Evolutionary conservation across 2,888 invertebrate genomes (phyloP).

Genomic region (Pammene aurita): DNA sequence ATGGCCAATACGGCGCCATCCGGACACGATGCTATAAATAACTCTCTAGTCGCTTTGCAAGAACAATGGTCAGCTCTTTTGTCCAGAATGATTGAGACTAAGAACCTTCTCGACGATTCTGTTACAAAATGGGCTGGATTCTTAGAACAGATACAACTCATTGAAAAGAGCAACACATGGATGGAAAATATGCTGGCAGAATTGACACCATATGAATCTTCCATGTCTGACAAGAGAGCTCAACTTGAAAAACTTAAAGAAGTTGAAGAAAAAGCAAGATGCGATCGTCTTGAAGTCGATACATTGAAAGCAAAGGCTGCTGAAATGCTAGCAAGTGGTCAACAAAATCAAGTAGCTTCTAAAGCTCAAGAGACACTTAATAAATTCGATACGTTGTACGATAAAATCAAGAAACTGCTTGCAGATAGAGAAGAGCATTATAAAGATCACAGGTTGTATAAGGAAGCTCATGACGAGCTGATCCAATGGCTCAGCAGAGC

Average conservation of each 20-base stretch:
- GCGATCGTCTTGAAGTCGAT: constrained; percentile 95
- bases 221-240: constrained; percentile 92
- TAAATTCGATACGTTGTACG: constrained; percentile 91
- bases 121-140: constrained; percentile 96
- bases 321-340: constrained; percentile 93
- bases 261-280: constrained; percentile 93
- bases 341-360: constrained; percentile 91
- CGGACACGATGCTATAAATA: constrained; percentile 94
- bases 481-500: constrained; percentile 94
- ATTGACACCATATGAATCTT: constrained; percentile 88
- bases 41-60: constrained; percentile 91
- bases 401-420: constrained; percentile 89
- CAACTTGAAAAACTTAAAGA: constrained; percentile 93
- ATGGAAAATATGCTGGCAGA: constrained; percentile 89
- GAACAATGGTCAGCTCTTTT: constrained; percentile 95
- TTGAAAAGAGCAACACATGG: constrained; percentile 91
- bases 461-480: constrained; percentile 95
- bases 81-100: constrained; percentile 95
- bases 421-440: constrained; percentile 93
- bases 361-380: constrained; percentile 93
- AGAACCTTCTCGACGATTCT: constrained; percentile 93
- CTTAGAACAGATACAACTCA: constrained; percentile 92
- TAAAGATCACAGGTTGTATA: constrained; percentile 93
- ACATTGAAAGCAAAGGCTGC: constrained; percentile 91
- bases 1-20: constrained; percentile 94